These are phyloP conservation scores for Phalloptychus januarius DNA, from an alignment of 2,797 vertebrate genomes.

Conservation along the genomic window DNA sequence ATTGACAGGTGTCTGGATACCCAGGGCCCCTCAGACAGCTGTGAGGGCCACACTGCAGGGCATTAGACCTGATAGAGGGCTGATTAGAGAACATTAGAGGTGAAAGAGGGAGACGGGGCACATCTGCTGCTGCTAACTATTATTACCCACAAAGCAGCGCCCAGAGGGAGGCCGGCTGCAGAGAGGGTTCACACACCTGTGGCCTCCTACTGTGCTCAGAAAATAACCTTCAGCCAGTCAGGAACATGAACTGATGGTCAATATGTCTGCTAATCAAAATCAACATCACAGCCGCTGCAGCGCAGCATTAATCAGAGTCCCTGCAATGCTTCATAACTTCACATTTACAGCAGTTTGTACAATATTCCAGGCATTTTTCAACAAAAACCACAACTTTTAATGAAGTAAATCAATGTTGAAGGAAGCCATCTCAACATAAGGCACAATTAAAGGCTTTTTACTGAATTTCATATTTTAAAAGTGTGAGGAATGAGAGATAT, in stretches of 20 bases:
- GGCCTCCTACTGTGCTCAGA: constrained; percentile 72
- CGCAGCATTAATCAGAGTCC: background rate
- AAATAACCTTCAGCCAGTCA: constrained; percentile 51
- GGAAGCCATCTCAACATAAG: background rate
- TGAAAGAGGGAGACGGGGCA: constrained; percentile 67
- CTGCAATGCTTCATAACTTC: background rate
- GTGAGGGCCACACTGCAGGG: constrained; percentile 80
- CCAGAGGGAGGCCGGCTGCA: constrained; percentile 54
- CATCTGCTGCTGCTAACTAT: constrained; percentile 80
- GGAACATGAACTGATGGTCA: constrained; percentile 28
- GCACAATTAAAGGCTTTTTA: background rate
- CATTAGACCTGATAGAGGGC: constrained; percentile 83
- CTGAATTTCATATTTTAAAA: background rate
- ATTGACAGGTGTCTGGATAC: constrained; percentile 78
- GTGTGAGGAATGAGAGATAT: background rate
- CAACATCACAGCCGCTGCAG: background rate
- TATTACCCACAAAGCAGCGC: constrained; percentile 81
- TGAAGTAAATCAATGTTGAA: background rate
- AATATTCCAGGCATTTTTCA: background rate
- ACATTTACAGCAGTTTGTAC: background rate
- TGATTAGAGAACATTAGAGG: constrained; percentile 86
- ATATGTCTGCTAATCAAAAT: background rate
- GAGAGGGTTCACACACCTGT: constrained; percentile 81
- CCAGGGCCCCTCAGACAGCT: constrained; percentile 76
- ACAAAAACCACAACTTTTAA: background rate